Evolutionary conservation across 2,113 vertebrate genomes (phyloP).

Genomic region (Apaloderma vittatum): DNA sequence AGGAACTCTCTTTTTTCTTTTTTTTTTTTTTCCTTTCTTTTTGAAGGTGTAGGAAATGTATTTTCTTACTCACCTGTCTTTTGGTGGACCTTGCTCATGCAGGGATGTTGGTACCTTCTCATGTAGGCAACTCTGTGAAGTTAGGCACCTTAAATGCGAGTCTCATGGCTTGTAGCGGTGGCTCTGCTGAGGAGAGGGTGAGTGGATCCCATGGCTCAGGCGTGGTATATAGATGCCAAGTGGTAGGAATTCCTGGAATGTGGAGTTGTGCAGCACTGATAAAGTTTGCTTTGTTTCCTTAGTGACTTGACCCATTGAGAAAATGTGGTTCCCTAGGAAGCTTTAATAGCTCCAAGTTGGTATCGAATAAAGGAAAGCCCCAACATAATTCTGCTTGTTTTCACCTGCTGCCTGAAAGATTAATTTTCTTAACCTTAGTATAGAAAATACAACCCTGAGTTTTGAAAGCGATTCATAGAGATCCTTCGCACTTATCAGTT

Average conservation of each 20-base stretch:
- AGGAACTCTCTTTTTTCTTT: background rate
- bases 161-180: slow-evolving; percentile 31
- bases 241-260: slow-evolving; percentile 95
- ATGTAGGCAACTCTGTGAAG: background rate
- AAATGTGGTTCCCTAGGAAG: slow-evolving; percentile 82
- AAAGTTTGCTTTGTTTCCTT: slow-evolving; percentile 97
- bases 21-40: background rate
- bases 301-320: slow-evolving; percentile 89
- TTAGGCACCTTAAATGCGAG: background rate
- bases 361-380: slow-evolving; percentile 76
- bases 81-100: background rate
- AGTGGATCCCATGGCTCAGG: slow-evolving; percentile 68
- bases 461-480: slow-evolving; percentile 72
- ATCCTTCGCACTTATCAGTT: slow-evolving; percentile 68
- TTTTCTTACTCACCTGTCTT: background rate
- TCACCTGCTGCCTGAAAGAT: slow-evolving; percentile 82
- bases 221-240: slow-evolving; percentile 87
- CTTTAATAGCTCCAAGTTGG: slow-evolving; percentile 79
- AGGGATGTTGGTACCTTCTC: background rate
- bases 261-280: slow-evolving; percentile 89
- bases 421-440: slow-evolving; percentile 77
- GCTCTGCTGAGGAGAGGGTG: slow-evolving; percentile 23
- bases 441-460: slow-evolving; percentile 66
- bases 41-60: background rate
- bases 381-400: slow-evolving; percentile 77